Conservation (phyloP, 2,888 invertebrate genomes). For the Drepana falcataria region DNA sequence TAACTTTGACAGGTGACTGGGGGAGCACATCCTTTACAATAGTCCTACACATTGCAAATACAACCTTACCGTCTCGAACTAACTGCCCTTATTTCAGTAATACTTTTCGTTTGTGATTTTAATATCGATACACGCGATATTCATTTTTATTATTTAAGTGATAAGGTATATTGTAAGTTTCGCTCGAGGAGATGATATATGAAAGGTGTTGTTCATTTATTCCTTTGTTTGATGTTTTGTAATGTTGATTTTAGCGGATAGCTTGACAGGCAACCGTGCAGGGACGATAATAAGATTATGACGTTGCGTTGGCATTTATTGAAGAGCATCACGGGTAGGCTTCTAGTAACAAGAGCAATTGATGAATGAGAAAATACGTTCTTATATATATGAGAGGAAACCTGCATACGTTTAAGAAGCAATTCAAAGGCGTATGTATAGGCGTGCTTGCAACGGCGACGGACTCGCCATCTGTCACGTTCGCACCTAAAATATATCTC, state of each 20-base stretch:
- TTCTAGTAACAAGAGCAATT: too few species aligned
- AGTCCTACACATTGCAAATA: background rate
- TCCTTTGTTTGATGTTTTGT: background rate
- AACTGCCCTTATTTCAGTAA: background rate
- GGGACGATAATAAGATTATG: too few species aligned
- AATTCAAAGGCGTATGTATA: too few species aligned
- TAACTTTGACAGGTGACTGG: slow-evolving; percentile 44
- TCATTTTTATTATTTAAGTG: background rate
- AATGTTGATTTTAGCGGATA: background rate
- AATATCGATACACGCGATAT: background rate
- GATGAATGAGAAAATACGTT: too few species aligned
- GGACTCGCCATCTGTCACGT: too few species aligned
- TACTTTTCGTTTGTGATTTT: background rate
- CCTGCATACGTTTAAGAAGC: too few species aligned
- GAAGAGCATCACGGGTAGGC: too few species aligned
- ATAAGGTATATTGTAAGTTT: background rate
- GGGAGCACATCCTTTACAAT: slow-evolving; percentile 13
- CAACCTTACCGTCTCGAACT: background rate
- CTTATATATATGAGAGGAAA: too few species aligned
- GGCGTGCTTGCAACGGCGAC: too few species aligned
- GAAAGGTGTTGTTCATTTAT: background rate
- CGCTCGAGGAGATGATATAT: background rate
- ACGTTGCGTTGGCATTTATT: too few species aligned
- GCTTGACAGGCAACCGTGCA: background rate
- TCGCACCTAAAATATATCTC: too few species aligned